Evolutionary conservation across 2,888 invertebrate genomes (phyloP), one percentile per base, ranked within the genome.

Genomic region (Leucoma salicis): DNA sequence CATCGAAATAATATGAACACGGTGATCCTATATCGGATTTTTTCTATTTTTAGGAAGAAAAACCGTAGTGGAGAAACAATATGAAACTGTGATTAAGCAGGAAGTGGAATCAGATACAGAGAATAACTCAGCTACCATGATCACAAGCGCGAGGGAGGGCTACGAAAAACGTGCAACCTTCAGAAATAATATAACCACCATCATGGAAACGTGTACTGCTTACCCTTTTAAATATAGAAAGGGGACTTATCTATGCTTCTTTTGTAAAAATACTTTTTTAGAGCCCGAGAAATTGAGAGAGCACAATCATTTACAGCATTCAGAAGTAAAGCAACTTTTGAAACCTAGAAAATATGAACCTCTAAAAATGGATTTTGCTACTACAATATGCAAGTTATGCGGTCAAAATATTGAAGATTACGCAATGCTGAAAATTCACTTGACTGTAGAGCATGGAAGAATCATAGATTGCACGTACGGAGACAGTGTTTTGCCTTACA

Each of bases 11-110:
- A 49, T 48, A 54, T 59, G 57, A 56, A 55, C 57, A 49, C 46
- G 57, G 66, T 64, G 67, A 68, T 48, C 71, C 74, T 82, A 79
- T 77, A 87, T 78, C 66, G 74, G 80, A 73, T 65, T 82, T 87
- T 85, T 86, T 87, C 78, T 88, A 84, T 88, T 88, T 88, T 85
- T 88, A 88, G 87, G 88, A 81, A 74, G 74, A 71, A 79, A 79
- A 76, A 54, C 62, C 33, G 74, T 35, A 16, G 35, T 10, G 39
- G 31, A 36, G 39, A 33, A 33, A 36, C 28, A 27, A 14, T 33
- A 75, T 63, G 81, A 73, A 31, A 66, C 74, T 66, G 55, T 70
- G 43, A 70, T 79, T 53, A 81, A 78, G 66, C 53, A 49, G 34
- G 79, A 78, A 65, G 69, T 72, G 70, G 72, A 71, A 51, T 67